Percentiles rank a stretch among this genome's conserved stretches.
These are phyloP conservation scores for Felis chaus DNA, from an alignment of 2,113 vertebrate species.

Conservation along the genomic window DNA sequence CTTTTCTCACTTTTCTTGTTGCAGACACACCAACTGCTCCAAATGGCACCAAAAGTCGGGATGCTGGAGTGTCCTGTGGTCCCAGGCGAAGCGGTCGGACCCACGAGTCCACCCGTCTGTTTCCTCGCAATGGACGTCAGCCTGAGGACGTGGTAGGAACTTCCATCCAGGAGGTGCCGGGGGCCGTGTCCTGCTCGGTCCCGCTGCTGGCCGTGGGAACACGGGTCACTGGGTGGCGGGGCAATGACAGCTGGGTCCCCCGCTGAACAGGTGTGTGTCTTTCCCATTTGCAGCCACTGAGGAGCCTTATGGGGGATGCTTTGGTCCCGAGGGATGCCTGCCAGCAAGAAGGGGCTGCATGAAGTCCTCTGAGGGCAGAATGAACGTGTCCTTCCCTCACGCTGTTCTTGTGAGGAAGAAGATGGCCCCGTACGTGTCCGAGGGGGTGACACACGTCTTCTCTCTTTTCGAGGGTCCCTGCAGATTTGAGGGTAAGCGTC, in stretches of 20 bases:
- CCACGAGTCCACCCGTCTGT: background rate
- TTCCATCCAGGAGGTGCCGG: background rate
- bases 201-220: background rate
- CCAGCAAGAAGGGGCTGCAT: background rate
- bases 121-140: rapidly evolving
- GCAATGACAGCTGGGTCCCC: background rate
- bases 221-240: background rate
- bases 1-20: background rate
- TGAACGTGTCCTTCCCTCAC: too few species aligned
- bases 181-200: rapidly evolving
- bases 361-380: too few species aligned
- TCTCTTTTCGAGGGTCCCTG: too few species aligned
- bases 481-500: too few species aligned
- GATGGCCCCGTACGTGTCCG: too few species aligned
- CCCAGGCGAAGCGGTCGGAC: rapidly evolving
- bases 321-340: background rate
- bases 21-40: background rate
- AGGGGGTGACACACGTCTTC: too few species aligned
- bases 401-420: too few species aligned
- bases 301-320: background rate
- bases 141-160: background rate
- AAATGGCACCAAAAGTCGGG: too few species aligned
- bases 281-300: background rate
- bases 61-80: background rate
- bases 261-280: background rate